phyloP scores from a whole-genome alignment of 2,888 invertebrate species.

The Siphlonurus alternatus region DNA sequence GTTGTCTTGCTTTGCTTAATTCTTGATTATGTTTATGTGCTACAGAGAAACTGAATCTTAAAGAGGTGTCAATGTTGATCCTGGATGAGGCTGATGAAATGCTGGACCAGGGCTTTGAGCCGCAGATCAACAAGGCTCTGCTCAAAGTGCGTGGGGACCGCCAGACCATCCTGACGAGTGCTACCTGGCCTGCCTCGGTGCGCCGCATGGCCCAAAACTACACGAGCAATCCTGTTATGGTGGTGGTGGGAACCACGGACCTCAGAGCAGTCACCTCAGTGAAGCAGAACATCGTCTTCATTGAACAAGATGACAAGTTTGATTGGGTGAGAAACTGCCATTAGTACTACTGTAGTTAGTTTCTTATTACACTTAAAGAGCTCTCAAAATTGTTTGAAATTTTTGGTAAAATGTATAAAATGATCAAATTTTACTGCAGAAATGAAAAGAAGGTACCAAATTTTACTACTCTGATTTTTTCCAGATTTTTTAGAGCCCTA shows the following conservation, averaged over 20 bases:
- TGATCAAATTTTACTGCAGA: not conserved
- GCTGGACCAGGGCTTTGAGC: conserved; percentile 1
- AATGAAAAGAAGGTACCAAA: too few relatives aligned
- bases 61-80: not conserved
- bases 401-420: conserved; percentile 2
- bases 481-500: too few relatives aligned
- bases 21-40: too few relatives aligned
- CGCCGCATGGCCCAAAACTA: conserved; percentile 69
- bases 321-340: conserved; percentile 31
- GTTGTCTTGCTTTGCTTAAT: too few relatives aligned
- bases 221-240: conserved; percentile 78
- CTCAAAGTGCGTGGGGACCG: not conserved
- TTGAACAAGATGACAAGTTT: conserved; percentile 55
- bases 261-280: conserved; percentile 82
- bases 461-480: too few relatives aligned
- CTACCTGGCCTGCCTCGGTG: conserved; percentile 88
- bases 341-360: not conserved
- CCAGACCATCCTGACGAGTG: conserved; percentile 27
- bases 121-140: not conserved
- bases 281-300: conserved; percentile 56
- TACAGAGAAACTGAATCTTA: not conserved
- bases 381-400: not conserved
- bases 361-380: conserved; percentile 1
- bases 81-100: conserved; percentile 1
- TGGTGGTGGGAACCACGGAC: conserved; percentile 76